Base-by-base conservation (phyloP, 2,113 vertebrate species). In the Jaculus jaculus region DNA sequence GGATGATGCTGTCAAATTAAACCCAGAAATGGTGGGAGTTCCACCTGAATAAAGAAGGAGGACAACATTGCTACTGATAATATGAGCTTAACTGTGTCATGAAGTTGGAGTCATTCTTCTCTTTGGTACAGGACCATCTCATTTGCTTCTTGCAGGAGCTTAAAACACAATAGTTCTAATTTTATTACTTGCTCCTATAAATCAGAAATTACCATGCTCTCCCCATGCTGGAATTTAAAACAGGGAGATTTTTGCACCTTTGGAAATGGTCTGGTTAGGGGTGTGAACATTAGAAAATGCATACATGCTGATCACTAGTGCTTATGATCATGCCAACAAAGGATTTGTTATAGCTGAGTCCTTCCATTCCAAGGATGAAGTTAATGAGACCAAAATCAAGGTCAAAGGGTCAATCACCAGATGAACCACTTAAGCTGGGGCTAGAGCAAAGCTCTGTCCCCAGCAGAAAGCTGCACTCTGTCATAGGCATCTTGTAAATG, bases 321-420 rank as follows among this genome's bases (percentile, higher is more conserved):
- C n/a, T 74, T 42, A 42, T 47, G 68, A 85, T 81, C 77, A 26
- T 72, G 51, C 66, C 58, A 80, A 88, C 92, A 92, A 92, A 96
- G 77, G 18, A n/a, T 1, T 81, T 84, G 93, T 94, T 69, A 34
- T 15, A 60, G 71, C n/a, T 60, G 58, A 32, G 18, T 16, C n/a
- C 74, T 34, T 60, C 87, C 68, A 39, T 26, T 87, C 87, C 66
- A 26, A 84, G 87, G 75, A 86, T 63, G 51, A 82, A 85, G 89
- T 91, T 94, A 94, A 95, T 84, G 91, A 94, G 87, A 9, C 51
- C 75, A 73, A 77, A 93, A 91, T 95, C 87, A 95, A 32, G 54
- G 54, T 12, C 54, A 54, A 54, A 80, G 34, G 89, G 72, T 91
- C 91, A 95, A 65, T 87, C 79, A 61, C 68, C 81, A 92, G 51